These are phyloP conservation scores for Callionymus lyra DNA, from an alignment of 2,113 vertebrate genomes.

Conservation along the genomic window DNA sequence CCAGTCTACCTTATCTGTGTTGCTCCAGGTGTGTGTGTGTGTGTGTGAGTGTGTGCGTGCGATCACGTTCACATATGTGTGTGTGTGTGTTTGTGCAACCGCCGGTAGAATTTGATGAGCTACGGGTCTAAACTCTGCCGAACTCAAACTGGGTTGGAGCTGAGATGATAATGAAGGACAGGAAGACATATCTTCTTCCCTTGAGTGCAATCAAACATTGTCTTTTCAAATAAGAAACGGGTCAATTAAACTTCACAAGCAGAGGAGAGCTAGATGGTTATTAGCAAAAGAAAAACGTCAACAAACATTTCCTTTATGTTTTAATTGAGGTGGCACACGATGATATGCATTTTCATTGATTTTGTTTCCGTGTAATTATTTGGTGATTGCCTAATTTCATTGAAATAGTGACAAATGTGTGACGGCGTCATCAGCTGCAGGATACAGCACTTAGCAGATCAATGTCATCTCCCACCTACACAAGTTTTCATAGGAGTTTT, in stretches of 20 bases:
- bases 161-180: slow-evolving; percentile 45
- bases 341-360: no score
- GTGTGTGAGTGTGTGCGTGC: slow-evolving; percentile 43
- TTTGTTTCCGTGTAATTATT: no score
- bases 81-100: slow-evolving; percentile 30
- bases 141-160: slow-evolving; percentile 42
- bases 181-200: slow-evolving; percentile 51
- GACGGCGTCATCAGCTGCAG: no score
- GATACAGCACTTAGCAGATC: no score
- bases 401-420: no score
- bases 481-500: no score
- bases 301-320: no score
- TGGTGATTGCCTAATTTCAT: no score
- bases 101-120: slow-evolving; percentile 61
- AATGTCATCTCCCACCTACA: no score
- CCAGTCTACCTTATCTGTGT: slow-evolving; percentile 60
- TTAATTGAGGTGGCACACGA: no score
- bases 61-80: no score
- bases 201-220: slow-evolving; percentile 18
- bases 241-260: slow-evolving; percentile 39
- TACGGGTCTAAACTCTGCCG: slow-evolving; percentile 37
- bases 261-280: slow-evolving; percentile 19
- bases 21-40: slow-evolving; percentile 55
- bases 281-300: no score
- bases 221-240: slow-evolving; percentile 40